These are phyloP conservation scores for Griposia aprilina DNA, from an alignment of 2,888 invertebrate species.

Conservation along the genomic window DNA sequence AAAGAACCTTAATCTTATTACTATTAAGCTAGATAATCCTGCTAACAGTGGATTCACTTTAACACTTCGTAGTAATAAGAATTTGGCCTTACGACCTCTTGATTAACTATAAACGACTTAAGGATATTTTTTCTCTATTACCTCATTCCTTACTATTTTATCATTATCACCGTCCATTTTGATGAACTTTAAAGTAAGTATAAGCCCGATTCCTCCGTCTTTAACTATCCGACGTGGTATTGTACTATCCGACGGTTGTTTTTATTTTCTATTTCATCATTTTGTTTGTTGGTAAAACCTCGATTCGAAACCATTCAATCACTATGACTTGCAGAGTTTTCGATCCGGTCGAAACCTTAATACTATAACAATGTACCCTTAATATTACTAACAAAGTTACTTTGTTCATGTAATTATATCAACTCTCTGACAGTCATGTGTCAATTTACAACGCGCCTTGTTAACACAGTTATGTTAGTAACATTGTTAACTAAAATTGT, in stretches of 20 bases:
- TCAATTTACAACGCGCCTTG: slow-evolving; percentile 35
- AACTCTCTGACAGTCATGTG: slow-evolving; percentile 39
- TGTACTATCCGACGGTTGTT: background rate
- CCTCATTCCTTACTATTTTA: slow-evolving; percentile 4
- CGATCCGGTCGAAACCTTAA: slow-evolving; percentile 7
- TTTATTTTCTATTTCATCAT: slow-evolving; percentile 29
- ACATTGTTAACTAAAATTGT: slow-evolving; percentile 46
- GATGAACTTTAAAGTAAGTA: background rate
- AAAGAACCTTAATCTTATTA: slow-evolving; percentile 51
- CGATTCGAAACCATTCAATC: slow-evolving; percentile 21
- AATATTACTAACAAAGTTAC: slow-evolving; percentile 29
- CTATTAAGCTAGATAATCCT: slow-evolving; percentile 41
- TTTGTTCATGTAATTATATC: slow-evolving; percentile 45
- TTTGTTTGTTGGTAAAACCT: slow-evolving; percentile 10
- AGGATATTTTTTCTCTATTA: background rate
- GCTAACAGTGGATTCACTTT: slow-evolving; percentile 20
- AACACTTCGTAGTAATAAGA: slow-evolving; percentile 22
- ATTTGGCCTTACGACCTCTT: slow-evolving; percentile 12
- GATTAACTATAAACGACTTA: background rate
- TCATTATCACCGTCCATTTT: background rate
- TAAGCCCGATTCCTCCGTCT: background rate
- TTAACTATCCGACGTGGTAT: background rate
- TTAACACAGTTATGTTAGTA: slow-evolving; percentile 31
- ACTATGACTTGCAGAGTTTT: slow-evolving; percentile 53
- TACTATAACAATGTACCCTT: slow-evolving; percentile 32